Conservation (phyloP, 2,888 invertebrate genomes). For the Phengaris alcon region DNA sequence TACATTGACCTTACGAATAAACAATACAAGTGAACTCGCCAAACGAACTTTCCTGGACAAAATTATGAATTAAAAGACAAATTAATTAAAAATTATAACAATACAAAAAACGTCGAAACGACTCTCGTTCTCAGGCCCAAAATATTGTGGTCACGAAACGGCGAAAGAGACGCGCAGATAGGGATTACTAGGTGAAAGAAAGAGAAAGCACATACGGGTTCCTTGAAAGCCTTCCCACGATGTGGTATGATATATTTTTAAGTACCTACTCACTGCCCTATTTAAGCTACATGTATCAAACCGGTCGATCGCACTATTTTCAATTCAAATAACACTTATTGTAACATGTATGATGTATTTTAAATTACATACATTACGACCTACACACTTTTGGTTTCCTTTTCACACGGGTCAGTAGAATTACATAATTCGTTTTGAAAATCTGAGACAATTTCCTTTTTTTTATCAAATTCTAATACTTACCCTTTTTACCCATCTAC, state of each 20-base stretch:
- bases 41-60: not conserved
- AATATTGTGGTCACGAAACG: slow-evolving; percentile 21
- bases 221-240: slow-evolving; percentile 38
- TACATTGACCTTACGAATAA: not conserved
- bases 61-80: slow-evolving; percentile 6
- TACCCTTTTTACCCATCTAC: too few species aligned
- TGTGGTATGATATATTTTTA: slow-evolving; percentile 39
- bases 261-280: slow-evolving; percentile 21
- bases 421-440: too few species aligned
- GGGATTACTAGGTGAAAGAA: not conserved
- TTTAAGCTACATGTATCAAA: slow-evolving; percentile 2
- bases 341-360: not conserved
- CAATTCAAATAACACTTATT: not conserved
- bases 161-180: not conserved
- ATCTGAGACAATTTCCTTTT: too few species aligned
- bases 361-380: not conserved
- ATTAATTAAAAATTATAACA: slow-evolving; percentile 24
- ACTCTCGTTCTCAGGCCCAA: slow-evolving; percentile 13
- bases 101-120: not conserved
- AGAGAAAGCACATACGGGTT: slow-evolving; percentile 34
- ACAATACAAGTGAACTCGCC: not conserved
- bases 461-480: too few species aligned
- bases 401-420: not conserved
- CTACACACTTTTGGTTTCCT: not conserved
- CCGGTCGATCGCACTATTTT: slow-evolving; percentile 18